Evolutionary conservation across 2,113 vertebrate species (phyloP), one percentile per base, ranked within the genome.

Genomic region (Colistium nudipinnis): DNA sequence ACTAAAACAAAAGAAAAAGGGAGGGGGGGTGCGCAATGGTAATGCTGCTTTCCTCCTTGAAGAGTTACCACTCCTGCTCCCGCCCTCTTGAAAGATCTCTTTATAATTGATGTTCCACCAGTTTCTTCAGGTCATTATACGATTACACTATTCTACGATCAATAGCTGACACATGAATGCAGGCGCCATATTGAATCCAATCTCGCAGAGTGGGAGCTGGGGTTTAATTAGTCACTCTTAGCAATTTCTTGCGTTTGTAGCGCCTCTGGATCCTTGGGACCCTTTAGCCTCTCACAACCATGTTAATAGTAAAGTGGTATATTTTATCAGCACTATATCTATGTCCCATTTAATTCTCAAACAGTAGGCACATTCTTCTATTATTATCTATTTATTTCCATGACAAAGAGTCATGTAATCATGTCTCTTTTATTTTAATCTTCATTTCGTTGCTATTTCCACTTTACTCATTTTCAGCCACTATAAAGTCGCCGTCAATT

Each of bases 151-250:
- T 11, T 62, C 51, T 25, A 39, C 67, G 77, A 90, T 90, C 85
- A 80, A 88, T 83, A 78, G 70, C 70, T 64, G 70, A 70, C 80
- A 69, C 72, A 69, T 81, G 74, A 84, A 84, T 78, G 80, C 6
- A 47, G 44, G 6, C 52, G 4, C 65, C 27, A 19, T 38, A 73
- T 57, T 65, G 78, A 31, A 74, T 78, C 35, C 51, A 82, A 85
- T 85, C 74, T 79, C 22, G 53, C 61, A 55, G 78, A 88, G 80
- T 80, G 79, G 78, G 56, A 74, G 64, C 68, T 28, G 19, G 33
- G 67, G 27, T 74, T 84, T 84, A 83, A 89, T 90, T 81, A 88
- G 69, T 49, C 17, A 27, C 69, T 61, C 55, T 70, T 76, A 70
- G 83, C 65, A 56, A 56, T 49, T 82, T 65, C 25, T 43, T 49